Base-by-base conservation (phyloP, 2,113 vertebrate species). In the Calonectris borealis region DNA sequence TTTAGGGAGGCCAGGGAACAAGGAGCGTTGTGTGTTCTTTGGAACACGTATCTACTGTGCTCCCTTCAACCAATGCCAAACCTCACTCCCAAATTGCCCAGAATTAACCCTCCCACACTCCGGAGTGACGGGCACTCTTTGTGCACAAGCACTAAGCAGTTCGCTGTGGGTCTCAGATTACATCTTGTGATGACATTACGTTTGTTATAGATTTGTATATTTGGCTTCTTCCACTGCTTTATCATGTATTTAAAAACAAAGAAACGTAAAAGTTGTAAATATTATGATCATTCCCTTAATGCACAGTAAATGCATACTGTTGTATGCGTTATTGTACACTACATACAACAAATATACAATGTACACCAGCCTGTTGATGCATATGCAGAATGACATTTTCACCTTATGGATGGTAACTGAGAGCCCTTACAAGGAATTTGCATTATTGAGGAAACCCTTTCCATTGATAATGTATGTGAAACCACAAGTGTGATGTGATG, bases 31-130 rank as follows among this genome's bases (percentile, higher is more conserved):
- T 48, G 46, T 83, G 32, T 27, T 64, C n/a, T 86, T 86, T 46
- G 38, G 31, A 79, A 55, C 6, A 31, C 0, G 0, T 16, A 79
- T 46, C 26, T 72, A 49, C 22, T 58, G 16, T 34, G 8, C 9
- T 55, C 51, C n/a, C 17, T 80, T 46, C 61, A 70, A 86, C 18
- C 38, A 55, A 6, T 68, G 52, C 26, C 20, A 90, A 36, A 57
- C 1, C 0, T 76, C 46, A 36, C 19, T 36, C 19, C 25, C 22
- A 48, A 57, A 68, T 36, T 26, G 21, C 22, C 19, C 34, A 46
- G 52, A 71, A 71, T 58, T n/a, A 58, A 26, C 26, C 34, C 13
- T 71, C 36, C 9, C 32, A 61, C 12, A 34, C 11, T 46, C 18
- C 66, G 80, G 10, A 71, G 7, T n/a, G 29, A 70, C 1, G 1